These are phyloP conservation scores for Apamea anceps DNA, from an alignment of 2,888 invertebrate species.

Conservation along the genomic window DNA sequence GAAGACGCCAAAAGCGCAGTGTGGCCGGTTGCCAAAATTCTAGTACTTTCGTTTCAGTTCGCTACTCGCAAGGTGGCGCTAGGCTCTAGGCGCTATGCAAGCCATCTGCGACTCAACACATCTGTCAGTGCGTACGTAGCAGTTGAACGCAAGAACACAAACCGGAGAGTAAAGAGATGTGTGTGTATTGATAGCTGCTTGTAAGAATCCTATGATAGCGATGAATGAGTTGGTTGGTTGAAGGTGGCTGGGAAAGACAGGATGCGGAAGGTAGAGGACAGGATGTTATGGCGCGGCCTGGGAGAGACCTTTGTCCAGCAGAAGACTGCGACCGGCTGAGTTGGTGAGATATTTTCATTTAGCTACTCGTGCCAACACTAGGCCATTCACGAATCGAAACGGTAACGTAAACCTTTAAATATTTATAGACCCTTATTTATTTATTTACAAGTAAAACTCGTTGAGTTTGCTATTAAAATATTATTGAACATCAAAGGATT, in stretches of 20 bases:
- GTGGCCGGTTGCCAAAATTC: not conserved
- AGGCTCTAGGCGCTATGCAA: not conserved
- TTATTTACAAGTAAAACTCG: slow-evolving; percentile 21
- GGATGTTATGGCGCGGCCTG: not conserved
- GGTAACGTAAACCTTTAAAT: not conserved
- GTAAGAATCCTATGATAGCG: not conserved
- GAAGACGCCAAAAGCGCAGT: not conserved
- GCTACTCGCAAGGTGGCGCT: not conserved
- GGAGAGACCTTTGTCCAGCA: too few relatives aligned
- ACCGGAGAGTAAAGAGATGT: not conserved
- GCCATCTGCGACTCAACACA: too few relatives aligned
- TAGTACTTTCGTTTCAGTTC: not conserved
- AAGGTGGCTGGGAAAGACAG: not conserved
- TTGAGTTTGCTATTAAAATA: slow-evolving; percentile 24
- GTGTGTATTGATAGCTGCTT: not conserved
- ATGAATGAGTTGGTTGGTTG: not conserved
- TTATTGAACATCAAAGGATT: slow-evolving; percentile 41
- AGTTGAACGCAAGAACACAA: too few relatives aligned
- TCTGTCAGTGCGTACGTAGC: too few relatives aligned
- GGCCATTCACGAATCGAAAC: not conserved
- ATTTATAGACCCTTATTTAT: slow-evolving; percentile 27
- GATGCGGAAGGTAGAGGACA: not conserved
- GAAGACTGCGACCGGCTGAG: not conserved
- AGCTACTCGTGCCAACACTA: not conserved
- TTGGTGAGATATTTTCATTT: not conserved